phyloP scores from a whole-genome alignment of 1,140 invertebrate species.

The Euwallacea fornicatus region DNA sequence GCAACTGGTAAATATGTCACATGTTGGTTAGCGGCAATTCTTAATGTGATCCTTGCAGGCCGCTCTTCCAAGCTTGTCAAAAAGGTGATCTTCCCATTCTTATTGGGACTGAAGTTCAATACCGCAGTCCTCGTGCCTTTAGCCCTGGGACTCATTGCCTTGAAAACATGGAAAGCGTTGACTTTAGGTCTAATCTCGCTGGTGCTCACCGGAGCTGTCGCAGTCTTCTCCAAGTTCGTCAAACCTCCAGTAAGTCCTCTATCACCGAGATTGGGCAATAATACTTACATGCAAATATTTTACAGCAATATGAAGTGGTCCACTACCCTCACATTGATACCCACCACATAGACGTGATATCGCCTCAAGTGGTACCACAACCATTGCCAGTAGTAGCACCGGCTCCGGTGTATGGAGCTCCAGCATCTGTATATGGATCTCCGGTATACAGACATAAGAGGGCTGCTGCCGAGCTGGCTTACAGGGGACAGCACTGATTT shows the following conservation, averaged over 20 bases:
- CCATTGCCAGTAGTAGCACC: slow-evolving; percentile 11
- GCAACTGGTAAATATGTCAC: slow-evolving; percentile 42
- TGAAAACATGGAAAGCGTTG: slow-evolving; percentile 85
- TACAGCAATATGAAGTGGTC: slow-evolving; percentile 74
- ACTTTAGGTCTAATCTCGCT: slow-evolving; percentile 83
- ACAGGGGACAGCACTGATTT: slow-evolving; percentile 17
- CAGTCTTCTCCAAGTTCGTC: slow-evolving; percentile 77
- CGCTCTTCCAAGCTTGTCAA: slow-evolving; percentile 71
- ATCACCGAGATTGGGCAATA: neutral
- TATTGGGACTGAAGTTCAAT: slow-evolving; percentile 82
- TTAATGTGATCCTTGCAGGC: slow-evolving; percentile 38
- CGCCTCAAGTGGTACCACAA: slow-evolving; percentile 13
- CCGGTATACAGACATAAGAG: slow-evolving; percentile 30
- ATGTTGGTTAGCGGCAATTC: neutral
- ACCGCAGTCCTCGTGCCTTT: slow-evolving; percentile 77
- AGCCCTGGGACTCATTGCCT: slow-evolving; percentile 75
- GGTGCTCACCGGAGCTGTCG: slow-evolving; percentile 76
- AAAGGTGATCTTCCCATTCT: slow-evolving; percentile 82
- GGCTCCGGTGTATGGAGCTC: slow-evolving; percentile 3
- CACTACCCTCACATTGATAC: slow-evolving; percentile 73
- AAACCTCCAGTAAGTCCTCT: slow-evolving; percentile 69
- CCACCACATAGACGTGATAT: slow-evolving; percentile 24
- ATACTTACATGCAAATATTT: slow-evolving; percentile 7
- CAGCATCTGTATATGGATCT: slow-evolving; percentile 17
- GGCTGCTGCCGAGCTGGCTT: slow-evolving; percentile 21